phyloP scores from a whole-genome alignment of 2,113 vertebrate species.

The Dasyornis broadbenti region DNA sequence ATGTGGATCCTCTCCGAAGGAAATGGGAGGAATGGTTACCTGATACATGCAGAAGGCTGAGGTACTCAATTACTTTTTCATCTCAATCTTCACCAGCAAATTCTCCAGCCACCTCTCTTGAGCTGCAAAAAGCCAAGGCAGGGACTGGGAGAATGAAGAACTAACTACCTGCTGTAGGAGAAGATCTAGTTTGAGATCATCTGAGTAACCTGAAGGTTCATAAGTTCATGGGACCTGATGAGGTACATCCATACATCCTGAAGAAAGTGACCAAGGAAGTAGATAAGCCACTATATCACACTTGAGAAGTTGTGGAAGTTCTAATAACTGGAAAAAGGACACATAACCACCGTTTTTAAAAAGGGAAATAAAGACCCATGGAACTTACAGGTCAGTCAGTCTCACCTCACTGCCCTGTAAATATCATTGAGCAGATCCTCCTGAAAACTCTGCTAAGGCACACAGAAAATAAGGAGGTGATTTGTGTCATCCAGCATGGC shows the following conservation, averaged over 20 bases:
- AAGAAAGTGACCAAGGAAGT: neutral
- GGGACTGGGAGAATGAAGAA: neutral
- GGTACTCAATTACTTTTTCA: neutral
- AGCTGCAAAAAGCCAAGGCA: neutral
- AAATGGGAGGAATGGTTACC: neutral
- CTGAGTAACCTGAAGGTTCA: neutral
- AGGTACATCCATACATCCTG: neutral
- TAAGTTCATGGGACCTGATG: neutral
- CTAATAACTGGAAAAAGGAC: neutral
- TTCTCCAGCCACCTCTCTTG: neutral
- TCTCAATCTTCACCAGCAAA: neutral
- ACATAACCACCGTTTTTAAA: neutral
- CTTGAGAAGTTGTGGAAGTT: neutral
- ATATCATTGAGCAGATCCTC: neutral
- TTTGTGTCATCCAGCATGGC: neutral
- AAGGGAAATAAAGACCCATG: neutral
- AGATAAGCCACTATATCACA: neutral
- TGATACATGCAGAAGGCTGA: neutral
- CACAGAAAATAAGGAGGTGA: neutral
- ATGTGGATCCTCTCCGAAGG: neutral
- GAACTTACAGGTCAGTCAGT: neutral
- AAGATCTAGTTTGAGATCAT: neutral
- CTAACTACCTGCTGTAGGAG: neutral
- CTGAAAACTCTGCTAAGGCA: neutral
- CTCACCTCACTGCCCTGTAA: neutral